Evolutionary conservation across 2,797 vertebrate species (phyloP).

Genomic region (Clamator glandarius): DNA sequence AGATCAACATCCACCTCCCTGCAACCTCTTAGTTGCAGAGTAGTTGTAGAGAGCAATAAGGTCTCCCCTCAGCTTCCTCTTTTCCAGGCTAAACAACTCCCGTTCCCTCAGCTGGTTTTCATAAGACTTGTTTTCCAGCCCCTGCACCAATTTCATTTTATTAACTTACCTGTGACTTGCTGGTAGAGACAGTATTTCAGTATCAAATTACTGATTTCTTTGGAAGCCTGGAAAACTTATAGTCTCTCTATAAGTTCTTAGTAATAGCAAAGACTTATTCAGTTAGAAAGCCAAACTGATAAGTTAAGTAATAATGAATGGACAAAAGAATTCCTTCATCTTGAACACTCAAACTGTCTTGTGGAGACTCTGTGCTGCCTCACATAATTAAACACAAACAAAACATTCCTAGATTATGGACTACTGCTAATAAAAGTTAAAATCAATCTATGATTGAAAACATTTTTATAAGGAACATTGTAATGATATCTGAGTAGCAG

Average conservation of each 20-base stretch:
- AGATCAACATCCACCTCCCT: no score
- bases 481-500: neutral
- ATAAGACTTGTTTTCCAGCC: no score
- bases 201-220: neutral
- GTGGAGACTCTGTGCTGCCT: neutral
- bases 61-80: no score
- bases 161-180: neutral
- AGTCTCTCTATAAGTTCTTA: neutral
- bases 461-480: neutral
- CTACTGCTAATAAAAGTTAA: neutral
- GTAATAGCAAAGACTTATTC: neutral
- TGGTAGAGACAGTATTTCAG: neutral
- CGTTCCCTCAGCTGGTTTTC: no score
- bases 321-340: neutral
- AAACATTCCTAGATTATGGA: neutral
- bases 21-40: no score
- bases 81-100: no score
- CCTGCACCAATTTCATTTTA: neutral
- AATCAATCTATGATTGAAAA: neutral
- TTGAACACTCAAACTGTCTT: neutral
- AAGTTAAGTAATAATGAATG: neutral
- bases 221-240: neutral
- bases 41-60: no score
- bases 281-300: neutral
- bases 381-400: neutral